Base-by-base conservation (phyloP, 2,113 vertebrate genomes). In the Tursiops truncatus region DNA sequence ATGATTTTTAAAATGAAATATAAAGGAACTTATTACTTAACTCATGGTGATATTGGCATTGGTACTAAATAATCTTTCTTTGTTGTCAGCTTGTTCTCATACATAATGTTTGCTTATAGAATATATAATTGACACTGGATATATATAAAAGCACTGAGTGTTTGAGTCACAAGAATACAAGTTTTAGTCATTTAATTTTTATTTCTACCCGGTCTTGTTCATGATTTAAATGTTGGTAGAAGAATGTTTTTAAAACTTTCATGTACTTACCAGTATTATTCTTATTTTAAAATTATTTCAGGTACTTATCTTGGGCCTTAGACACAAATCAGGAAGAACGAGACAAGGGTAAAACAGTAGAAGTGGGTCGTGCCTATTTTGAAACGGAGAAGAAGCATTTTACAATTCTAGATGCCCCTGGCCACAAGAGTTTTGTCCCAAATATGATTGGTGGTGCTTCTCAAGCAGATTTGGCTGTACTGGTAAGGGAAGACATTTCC, bases 401-500 rank as follows among this genome's bases (percentile, higher is more conserved):
- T 98, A 99, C 99, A 94, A 99, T 99, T 98, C 98, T 99, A 97
- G 99, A 99, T 94, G 99, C 99, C 62, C 99, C 99, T 2, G 99
- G 99, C 88, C 99, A 99, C 98, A 99, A 99, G 99, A 99, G 99
- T 98, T 99, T 99, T 97, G 99, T 99, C 89, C 99, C 98, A 88
- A 99, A 99, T 98, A 99, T 99, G 99, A 99, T 99, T 65, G 99
- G 99, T 73, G 99, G 99, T 38, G 99, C 99, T 80, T 99, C 99
- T 70, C 99, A 99, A 98, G 99, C 99, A 84, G 99, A 99, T 97
- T 98, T 99, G 98, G 99, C 99, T 91, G 99, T 99, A 28, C 98
- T 99, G 99, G 99, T 99, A 98, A 99, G 99, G 99, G 95, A 71
- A 89, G 73, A 80, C 18, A 81, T 82, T 97, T 91, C 14, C 6